Evolutionary conservation across 2,888 invertebrate genomes (phyloP).

Genomic region (Leptopilina syphax): DNA sequence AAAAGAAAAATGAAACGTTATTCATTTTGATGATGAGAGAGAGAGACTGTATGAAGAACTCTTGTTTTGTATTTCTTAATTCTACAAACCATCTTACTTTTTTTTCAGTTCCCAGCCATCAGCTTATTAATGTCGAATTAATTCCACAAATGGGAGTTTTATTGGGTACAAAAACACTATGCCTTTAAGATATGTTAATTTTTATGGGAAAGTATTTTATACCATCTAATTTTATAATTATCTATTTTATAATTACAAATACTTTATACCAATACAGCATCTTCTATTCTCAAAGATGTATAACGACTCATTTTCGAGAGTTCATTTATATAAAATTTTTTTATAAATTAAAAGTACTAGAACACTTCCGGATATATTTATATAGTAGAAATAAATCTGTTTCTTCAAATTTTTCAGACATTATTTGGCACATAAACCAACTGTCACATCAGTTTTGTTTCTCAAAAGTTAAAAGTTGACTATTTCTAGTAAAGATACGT

Average conservation of each 20-base stretch:
- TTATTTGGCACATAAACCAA: no score
- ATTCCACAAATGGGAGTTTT: slow-evolving; percentile 5
- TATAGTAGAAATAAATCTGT: no score
- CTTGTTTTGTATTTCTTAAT: slow-evolving; percentile 30
- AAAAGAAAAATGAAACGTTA: slow-evolving; percentile 24
- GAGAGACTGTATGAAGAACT: neutral
- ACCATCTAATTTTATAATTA: no score
- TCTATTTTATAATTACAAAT: no score
- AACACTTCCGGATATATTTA: no score
- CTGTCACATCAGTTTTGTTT: no score
- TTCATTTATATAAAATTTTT: no score
- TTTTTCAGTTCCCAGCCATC: slow-evolving; percentile 1
- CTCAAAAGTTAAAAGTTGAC: neutral
- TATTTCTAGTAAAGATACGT: neutral
- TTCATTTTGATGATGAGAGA: neutral
- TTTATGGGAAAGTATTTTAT: neutral
- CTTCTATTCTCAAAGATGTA: no score
- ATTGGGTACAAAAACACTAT: neutral
- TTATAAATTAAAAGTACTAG: no score
- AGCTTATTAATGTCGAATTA: slow-evolving; percentile 31
- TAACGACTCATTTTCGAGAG: no score
- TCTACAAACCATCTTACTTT: neutral
- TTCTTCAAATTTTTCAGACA: no score
- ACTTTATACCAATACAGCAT: no score
- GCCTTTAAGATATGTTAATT: neutral